These are phyloP conservation scores for Ictalurus furcatus DNA, from an alignment of 2,113 vertebrate genomes.

Conservation along the genomic window DNA sequence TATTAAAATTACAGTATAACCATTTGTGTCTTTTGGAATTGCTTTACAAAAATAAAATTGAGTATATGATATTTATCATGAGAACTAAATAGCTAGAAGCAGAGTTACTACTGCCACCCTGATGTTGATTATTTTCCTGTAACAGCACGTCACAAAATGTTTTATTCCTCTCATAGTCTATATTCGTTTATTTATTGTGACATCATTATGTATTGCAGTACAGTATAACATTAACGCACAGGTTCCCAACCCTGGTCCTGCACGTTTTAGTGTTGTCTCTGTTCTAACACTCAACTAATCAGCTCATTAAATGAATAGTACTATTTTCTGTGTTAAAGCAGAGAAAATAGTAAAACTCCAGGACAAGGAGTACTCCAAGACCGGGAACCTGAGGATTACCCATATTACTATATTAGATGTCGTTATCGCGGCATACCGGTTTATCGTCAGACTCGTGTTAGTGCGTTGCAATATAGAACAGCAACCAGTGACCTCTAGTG, in stretches of 20 bases:
- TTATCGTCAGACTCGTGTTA: background rate
- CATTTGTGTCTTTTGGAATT: background rate
- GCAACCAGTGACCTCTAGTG: slow-evolving; percentile 14
- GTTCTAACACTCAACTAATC: background rate
- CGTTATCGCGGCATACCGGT: background rate
- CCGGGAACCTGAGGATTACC: background rate
- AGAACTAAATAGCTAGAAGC: background rate
- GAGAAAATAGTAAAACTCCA: background rate
- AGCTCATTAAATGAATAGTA: background rate
- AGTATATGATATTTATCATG: background rate
- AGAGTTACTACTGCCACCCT: background rate
- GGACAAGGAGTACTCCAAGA: background rate
- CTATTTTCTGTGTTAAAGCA: background rate
- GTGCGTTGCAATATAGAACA: background rate
- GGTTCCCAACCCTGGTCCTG: background rate
- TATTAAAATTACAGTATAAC: background rate
- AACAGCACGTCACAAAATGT: background rate
- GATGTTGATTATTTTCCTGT: background rate
- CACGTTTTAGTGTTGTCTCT: background rate
- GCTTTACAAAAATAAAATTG: background rate
- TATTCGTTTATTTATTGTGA: too few species aligned
- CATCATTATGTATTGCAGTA: background rate
- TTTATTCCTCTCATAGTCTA: background rate
- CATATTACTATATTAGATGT: background rate
- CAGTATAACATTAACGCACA: background rate